These are phyloP conservation scores for Corythornis leucogaster DNA, from an alignment of 2,797 vertebrate species.

Conservation along the genomic window DNA sequence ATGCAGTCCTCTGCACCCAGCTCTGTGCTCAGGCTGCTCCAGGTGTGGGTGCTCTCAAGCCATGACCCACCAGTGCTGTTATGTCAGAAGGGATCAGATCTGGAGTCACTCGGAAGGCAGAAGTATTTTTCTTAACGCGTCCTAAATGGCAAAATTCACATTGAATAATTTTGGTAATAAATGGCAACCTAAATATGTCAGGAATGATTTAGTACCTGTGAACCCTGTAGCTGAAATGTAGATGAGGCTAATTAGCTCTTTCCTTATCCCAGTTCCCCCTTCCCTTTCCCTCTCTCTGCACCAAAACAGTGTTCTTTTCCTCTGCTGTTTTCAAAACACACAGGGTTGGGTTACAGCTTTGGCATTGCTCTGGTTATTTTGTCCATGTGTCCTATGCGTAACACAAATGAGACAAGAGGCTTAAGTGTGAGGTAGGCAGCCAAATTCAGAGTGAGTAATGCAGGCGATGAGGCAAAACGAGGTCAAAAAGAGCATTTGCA, in stretches of 20 bases:
- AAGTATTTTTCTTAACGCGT: slow-evolving; percentile 48
- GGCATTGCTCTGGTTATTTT: slow-evolving; percentile 66
- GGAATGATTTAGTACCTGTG: slow-evolving; percentile 72
- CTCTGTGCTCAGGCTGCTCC: neutral
- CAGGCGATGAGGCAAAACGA: neutral
- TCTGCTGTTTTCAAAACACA: slow-evolving; percentile 11
- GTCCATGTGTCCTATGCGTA: slow-evolving; percentile 66
- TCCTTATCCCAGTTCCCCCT: neutral
- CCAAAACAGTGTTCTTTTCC: neutral
- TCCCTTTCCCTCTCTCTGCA: neutral
- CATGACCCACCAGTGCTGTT: neutral
- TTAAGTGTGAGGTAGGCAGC: slow-evolving; percentile 50
- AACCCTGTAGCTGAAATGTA: slow-evolving; percentile 73
- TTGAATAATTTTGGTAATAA: slow-evolving; percentile 75
- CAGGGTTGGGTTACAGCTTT: slow-evolving; percentile 65
- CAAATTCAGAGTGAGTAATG: slow-evolving; percentile 71
- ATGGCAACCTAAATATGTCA: slow-evolving; percentile 79
- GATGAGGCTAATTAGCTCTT: slow-evolving; percentile 73
- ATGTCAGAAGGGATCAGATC: slow-evolving; percentile 64
- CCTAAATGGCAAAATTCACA: slow-evolving; percentile 65
- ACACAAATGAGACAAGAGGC: slow-evolving; percentile 69
- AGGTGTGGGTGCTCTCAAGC: neutral
- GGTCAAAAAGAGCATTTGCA: slow-evolving; percentile 52
- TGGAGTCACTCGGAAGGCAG: slow-evolving; percentile 50
- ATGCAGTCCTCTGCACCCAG: neutral